Base-by-base conservation (phyloP, 2,888 invertebrate species). In the Folsomia candida region DNA sequence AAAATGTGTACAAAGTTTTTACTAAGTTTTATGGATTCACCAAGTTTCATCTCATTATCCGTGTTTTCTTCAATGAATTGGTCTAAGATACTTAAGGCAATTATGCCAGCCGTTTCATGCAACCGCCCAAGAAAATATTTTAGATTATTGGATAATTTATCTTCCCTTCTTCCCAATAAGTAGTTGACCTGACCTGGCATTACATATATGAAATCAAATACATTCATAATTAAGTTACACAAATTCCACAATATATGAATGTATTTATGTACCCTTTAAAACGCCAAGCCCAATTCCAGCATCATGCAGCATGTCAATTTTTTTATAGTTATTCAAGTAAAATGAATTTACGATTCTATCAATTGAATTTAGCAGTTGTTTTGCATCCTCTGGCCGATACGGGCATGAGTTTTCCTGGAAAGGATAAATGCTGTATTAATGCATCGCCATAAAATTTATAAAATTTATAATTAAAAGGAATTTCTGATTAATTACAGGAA, bases 161-260 rank as follows among this genome's bases (percentile, higher is more conserved):
- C 54, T 22, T 54, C 54, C 4, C 54, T 6, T 54, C n/a, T 54
- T 14, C 20, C 54, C 54, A 54, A 54, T 20, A 54, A n/a, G 54
- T 54, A 54, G n/a, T 54, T 54, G 54, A 54, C 11, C 20, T 54
- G 54, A 54, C 54, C 54, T 54, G 54, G 54, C 22, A 20, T 54
- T 14, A 20, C n/a, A 14, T 54, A 9, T 37, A 37, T 37, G 37
- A 9, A 4, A 4, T 37, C 37, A 37, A 37, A 37, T 9, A 37
- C 37, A 37, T 54, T 54, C 54, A 20, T 14, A n/a, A n/a, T n/a
- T n/a, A n/a, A n/a, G n/a, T n/a, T n/a, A n/a, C n/a, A n/a, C n/a
- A n/a, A n/a, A n/a, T n/a, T n/a, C n/a, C n/a, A n/a, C n/a, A n/a
- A n/a, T n/a, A n/a, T n/a, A n/a, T n/a, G n/a, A n/a, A n/a, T n/a